Base-by-base conservation (phyloP, 2,113 vertebrate species). In the Saccopteryx leptura region DNA sequence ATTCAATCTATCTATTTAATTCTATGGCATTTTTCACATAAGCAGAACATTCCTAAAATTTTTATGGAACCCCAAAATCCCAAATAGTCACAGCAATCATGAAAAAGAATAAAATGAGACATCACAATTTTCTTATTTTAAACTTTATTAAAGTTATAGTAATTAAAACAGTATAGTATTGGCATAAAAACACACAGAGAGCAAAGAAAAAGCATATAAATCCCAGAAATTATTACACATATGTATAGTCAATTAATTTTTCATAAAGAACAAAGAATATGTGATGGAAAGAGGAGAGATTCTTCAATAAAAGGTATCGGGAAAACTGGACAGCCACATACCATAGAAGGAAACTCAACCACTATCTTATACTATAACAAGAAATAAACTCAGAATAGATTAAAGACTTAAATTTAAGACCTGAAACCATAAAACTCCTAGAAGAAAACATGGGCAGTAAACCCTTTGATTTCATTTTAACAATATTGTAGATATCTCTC, bases 1-100 rank as follows among this genome's bases (percentile, higher is more conserved):
- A 76, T 50, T n/a, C 46, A 83, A 92, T 83, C 39, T 39, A 39
- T 39, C 39, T 39, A 39, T 39, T 39, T 39, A 39, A 39, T 13
- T 19, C 54, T 60, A 21, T 66, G 24, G 33, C 15, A 21, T 46
- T 78, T 54, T 79, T 23, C 8, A 74, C 54, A 74, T 18, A 60
- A 88, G 50, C 24, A 88, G 18, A 87, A 60, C 33, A 48, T 46
- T 88, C 54, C 71, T 88, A 88, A n/a, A 74, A 72, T 87, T 60
- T 58, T 15, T 87, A 14, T 12, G 18, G 18, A 60, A 48, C 39
- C 68, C 39, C 66, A 88, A 61, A 74, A 48, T 12, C 26, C 54
- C 33, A 74, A 61, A 3, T 23, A 74, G 18, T 33, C 33, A 56
- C 56, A 56, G 21, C 2, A 50, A 63, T 61, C 18, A 9, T 61